These are phyloP conservation scores for Steinernema feltiae DNA, from an alignment of 1,140 invertebrate species.

Conservation along the genomic window DNA sequence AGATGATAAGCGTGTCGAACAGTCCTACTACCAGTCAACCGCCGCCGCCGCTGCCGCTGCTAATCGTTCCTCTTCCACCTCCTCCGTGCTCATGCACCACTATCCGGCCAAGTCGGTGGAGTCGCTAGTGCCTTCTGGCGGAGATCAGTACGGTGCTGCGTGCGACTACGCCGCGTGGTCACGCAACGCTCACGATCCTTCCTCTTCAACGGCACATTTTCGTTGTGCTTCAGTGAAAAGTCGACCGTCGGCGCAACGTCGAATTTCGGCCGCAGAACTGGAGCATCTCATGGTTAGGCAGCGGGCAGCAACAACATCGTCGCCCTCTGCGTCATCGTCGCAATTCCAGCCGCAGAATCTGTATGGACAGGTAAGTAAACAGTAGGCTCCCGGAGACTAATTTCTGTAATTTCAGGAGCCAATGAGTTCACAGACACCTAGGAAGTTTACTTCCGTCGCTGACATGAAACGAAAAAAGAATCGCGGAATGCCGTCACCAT, in stretches of 20 bases:
- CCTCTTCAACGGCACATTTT: constrained; percentile 22
- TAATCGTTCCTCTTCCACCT: not conserved
- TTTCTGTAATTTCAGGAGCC: too few species aligned
- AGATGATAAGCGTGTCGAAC: not conserved
- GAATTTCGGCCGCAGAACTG: constrained; percentile 79
- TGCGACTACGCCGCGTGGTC: not conserved
- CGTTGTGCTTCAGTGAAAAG: constrained; percentile 73
- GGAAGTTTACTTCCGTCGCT: constrained; percentile 84
- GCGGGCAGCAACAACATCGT: constrained; percentile 57
- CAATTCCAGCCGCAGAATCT: constrained; percentile 39
- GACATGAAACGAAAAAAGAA: constrained; percentile 80
- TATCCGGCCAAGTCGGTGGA: constrained; percentile 25
- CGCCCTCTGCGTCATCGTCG: constrained; percentile 20
- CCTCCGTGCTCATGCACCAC: not conserved
- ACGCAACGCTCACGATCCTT: constrained; percentile 9
- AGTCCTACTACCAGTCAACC: constrained; percentile 3
- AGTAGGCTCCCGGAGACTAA: too few species aligned
- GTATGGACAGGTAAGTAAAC: not conserved
- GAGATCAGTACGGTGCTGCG: not conserved
- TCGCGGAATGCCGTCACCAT: constrained; percentile 34
- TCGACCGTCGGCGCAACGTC: constrained; percentile 70
- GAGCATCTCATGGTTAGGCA: constrained; percentile 82
- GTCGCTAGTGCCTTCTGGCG: not conserved
- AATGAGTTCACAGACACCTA: constrained; percentile 44
- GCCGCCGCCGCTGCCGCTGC: not conserved